Base-by-base conservation (phyloP, 92 coral and sea anemone species). In the Blastomussa wellsi region DNA sequence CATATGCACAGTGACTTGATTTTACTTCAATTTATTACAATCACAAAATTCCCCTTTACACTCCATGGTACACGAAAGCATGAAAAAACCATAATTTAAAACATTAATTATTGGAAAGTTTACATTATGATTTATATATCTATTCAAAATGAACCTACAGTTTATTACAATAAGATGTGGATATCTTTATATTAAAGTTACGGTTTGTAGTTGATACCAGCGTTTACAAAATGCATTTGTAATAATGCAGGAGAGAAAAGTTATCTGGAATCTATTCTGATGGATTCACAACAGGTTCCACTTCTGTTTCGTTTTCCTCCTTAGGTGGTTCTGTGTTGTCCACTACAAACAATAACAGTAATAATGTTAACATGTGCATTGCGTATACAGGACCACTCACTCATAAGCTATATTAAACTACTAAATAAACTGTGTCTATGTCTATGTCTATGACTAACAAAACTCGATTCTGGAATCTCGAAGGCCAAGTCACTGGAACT, bases 321-420 rank as follows among this genome's bases (percentile, higher is more conserved):
- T 76, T 41, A 2, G 86, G 78, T 3, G 86, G 86, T 38, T 82
- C 86, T 35, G 86, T 82, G 26, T 82, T 82, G 33, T 82, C 86
- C 68, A 82, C 86, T 82, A 41, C 51, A 82, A 82, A 82, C 48
- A 70, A 69, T 5, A 57, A 69, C 31, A 69, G 44, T 31, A 36
- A n/a, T 62, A 33, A 51, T 51, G 49, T 48, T 7, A 76, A 31
- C 2, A 77, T 36, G 20, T 13, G 2, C 78, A 74, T 47, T 3
- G 29, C n/a, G n/a, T n/a, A n/a, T n/a, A n/a, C n/a, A n/a, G n/a
- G n/a, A n/a, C n/a, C n/a, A n/a, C n/a, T n/a, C n/a, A n/a, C n/a
- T n/a, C n/a, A n/a, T n/a, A n/a, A n/a, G n/a, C n/a, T n/a, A n/a
- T n/a, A n/a, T n/a, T n/a, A n/a, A n/a, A n/a, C n/a, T n/a, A n/a